Evolutionary conservation across 2,888 invertebrate species (phyloP).

Genomic region (Drosophila borborema): DNA sequence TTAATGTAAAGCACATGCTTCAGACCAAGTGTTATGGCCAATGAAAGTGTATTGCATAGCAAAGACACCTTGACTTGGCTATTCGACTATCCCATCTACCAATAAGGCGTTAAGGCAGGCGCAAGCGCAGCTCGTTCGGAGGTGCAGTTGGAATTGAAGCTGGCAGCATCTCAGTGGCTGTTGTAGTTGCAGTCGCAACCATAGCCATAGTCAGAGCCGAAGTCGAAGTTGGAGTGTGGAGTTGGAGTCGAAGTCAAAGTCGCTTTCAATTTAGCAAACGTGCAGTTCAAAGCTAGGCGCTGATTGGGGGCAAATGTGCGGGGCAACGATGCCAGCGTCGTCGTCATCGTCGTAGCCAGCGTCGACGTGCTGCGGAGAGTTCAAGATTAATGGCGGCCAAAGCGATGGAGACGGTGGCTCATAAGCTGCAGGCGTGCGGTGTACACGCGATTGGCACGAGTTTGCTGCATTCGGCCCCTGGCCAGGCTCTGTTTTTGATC

Average conservation of each 20-base stretch:
- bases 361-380: conserved; percentile 58
- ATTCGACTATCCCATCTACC: conserved; percentile 43
- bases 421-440: conserved; percentile 80
- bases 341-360: conserved; percentile 13
- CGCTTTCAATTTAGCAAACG: conserved; percentile 81
- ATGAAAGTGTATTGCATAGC: conserved; percentile 41
- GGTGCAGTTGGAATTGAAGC: conserved; percentile 34
- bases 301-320: conserved; percentile 79
- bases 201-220: conserved; percentile 24
- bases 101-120: conserved; percentile 71
- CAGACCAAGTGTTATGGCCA: neutral
- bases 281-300: conserved; percentile 77
- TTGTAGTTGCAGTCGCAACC: conserved; percentile 36
- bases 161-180: conserved; percentile 28
- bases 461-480: conserved; percentile 63
- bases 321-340: conserved; percentile 46
- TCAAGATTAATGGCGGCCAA: conserved; percentile 74
- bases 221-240: conserved; percentile 48
- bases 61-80: conserved; percentile 35
- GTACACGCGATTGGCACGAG: conserved; percentile 85
- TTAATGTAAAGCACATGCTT: neutral
- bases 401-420: conserved; percentile 61
- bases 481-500: conserved; percentile 20
- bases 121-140: conserved; percentile 58
- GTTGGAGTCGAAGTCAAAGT: conserved; percentile 62